Evolutionary conservation across 2,113 vertebrate species (phyloP).

Genomic region (Noctilio leporinus): DNA sequence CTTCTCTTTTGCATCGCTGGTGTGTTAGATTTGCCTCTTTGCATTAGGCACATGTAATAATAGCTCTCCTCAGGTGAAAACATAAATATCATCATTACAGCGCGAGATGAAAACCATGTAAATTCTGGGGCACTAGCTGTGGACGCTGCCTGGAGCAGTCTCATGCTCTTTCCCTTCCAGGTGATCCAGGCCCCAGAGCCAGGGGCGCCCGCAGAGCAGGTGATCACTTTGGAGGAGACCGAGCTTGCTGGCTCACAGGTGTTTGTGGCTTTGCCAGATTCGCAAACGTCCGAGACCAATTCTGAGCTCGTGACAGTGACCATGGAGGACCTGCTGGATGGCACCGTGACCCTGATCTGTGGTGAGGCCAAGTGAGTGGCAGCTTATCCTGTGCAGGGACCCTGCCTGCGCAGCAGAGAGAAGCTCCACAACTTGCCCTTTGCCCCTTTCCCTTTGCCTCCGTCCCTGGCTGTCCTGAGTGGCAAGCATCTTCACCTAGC

Average conservation of each 20-base stretch:
- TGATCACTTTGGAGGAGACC: slow-evolving; percentile 75
- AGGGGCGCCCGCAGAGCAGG: slow-evolving; percentile 65
- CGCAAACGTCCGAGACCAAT: slow-evolving; percentile 60
- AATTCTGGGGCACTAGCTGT: neutral
- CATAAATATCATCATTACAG: slow-evolving; percentile 55
- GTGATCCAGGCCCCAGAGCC: slow-evolving; percentile 74
- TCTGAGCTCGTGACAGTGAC: slow-evolving; percentile 85
- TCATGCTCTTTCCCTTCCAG: slow-evolving; percentile 67
- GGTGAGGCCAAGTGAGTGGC: slow-evolving; percentile 75
- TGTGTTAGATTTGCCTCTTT: slow-evolving; percentile 57
- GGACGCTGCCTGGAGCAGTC: slow-evolving; percentile 21
- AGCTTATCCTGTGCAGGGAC: fast-evolving
- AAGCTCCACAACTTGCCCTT: neutral
- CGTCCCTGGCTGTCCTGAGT: neutral
- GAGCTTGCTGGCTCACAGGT: slow-evolving; percentile 81
- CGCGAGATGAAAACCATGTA: neutral
- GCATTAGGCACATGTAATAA: slow-evolving; percentile 69
- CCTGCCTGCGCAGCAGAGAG: neutral
- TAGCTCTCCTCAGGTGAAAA: slow-evolving; percentile 64
- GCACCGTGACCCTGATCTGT: slow-evolving; percentile 85
- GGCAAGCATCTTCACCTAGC: neutral
- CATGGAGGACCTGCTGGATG: slow-evolving; percentile 86
- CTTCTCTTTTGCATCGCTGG: slow-evolving; percentile 63
- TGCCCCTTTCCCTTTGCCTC: neutral
- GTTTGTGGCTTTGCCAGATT: slow-evolving; percentile 80